These are phyloP conservation scores for Mythimna lalbum DNA, from an alignment of 2,888 invertebrate species.

Conservation along the genomic window DNA sequence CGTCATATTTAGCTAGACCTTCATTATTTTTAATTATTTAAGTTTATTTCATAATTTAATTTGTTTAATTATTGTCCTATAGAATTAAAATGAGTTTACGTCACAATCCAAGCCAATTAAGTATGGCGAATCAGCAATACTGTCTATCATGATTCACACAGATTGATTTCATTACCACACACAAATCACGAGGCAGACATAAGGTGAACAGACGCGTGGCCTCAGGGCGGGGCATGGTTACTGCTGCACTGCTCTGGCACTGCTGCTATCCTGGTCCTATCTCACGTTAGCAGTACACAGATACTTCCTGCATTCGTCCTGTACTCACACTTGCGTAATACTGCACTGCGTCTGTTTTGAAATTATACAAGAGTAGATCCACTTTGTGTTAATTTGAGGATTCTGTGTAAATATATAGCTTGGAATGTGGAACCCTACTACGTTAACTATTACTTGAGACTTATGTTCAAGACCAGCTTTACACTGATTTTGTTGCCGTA, in stretches of 20 bases:
- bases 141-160: not conserved
- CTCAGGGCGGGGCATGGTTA: slow-evolving; percentile 37
- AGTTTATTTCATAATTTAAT: too few species aligned
- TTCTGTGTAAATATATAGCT: slow-evolving; percentile 9
- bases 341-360: slow-evolving; percentile 42
- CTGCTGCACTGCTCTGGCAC: slow-evolving; percentile 40
- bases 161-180: slow-evolving; percentile 23
- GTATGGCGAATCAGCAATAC: not conserved
- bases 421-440: not conserved
- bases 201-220: slow-evolving; percentile 28
- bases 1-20: too few species aligned
- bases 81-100: not conserved
- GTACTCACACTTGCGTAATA: slow-evolving; percentile 41
- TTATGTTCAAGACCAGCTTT: too few species aligned
- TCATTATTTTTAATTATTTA: too few species aligned
- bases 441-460: not conserved
- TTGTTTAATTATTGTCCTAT: too few species aligned
- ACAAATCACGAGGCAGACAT: slow-evolving; percentile 8
- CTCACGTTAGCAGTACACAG: slow-evolving; percentile 30
- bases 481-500: too few species aligned
- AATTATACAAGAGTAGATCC: slow-evolving; percentile 9
- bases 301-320: slow-evolving; percentile 54
- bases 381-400: not conserved
- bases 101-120: not conserved
- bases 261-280: slow-evolving; percentile 23